Percentiles rank a stretch among this genome's conserved stretches.
Conservation (phyloP, 2,797 vertebrate species). For the Phrynocephalus vlangalii region DNA sequence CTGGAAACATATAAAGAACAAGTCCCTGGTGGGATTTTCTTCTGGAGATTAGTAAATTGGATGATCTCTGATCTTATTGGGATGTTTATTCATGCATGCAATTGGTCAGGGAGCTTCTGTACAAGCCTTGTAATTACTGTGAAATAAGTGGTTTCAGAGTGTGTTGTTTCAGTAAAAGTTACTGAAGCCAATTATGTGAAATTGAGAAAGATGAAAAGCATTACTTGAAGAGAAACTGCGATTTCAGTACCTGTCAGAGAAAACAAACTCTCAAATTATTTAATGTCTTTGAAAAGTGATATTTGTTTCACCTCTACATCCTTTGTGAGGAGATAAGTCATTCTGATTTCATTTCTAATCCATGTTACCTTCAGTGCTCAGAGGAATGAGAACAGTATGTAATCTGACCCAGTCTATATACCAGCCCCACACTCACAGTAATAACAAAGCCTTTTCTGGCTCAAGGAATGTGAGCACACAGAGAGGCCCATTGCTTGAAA, state of each 20-base stretch:
- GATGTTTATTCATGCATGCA: not conserved
- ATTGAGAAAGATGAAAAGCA: conserved; percentile 11
- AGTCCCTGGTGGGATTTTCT: too few relatives aligned
- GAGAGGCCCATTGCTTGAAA: too few relatives aligned
- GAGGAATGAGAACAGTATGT: not conserved
- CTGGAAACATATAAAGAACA: too few relatives aligned
- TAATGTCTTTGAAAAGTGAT: conserved; percentile 16
- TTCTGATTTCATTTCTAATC: conserved; percentile 8
- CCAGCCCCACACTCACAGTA: not conserved
- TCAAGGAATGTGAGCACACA: too few relatives aligned
- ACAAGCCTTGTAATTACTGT: not conserved
- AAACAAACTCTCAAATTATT: conserved; percentile 5
- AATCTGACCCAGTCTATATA: not conserved
- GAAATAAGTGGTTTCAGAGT: conserved; percentile 4
- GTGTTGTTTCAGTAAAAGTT: conserved; percentile 11
- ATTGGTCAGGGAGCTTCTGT: too few relatives aligned
- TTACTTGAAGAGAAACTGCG: conserved; percentile 23
- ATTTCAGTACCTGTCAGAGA: conserved; percentile 12
- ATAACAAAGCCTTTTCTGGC: too few relatives aligned
- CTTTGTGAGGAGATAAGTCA: not conserved
- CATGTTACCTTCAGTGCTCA: not conserved
- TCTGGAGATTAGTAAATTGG: too few relatives aligned
- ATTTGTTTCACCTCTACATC: conserved; percentile 5
- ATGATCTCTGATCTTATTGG: not conserved
- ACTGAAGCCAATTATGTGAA: conserved; percentile 13